Base-by-base conservation (phyloP, 2,797 vertebrate species). In the Chanos chanos region DNA sequence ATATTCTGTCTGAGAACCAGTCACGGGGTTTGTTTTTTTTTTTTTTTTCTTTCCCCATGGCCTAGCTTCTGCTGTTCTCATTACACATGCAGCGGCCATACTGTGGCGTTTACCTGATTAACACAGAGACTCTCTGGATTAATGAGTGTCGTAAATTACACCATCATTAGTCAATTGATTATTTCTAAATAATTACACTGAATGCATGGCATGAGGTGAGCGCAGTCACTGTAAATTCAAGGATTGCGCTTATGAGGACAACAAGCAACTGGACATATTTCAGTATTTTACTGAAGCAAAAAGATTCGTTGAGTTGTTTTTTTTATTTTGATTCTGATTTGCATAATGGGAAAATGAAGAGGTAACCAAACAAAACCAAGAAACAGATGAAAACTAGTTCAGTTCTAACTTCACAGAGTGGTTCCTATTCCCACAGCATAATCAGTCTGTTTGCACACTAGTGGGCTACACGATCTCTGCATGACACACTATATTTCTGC, bases 161-260 rank as follows among this genome's bases (percentile, higher is more conserved):
- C 64, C 70, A 78, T 85, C 78, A 80, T 85, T 81, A 81, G 74
- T 78, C 64, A 71, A 82, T 78, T 77, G 70, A 85, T 84, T 81
- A 84, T 81, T 81, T 82, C 74, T 61, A 79, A 81, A 84, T 80
- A 83, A 83, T 79, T 77, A 68, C 62, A 75, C 56, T 66, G 70
- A 78, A 78, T 19, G 30, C 58, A 64, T 64, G 67, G 54, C 18
- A 71, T 44, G 53, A 64, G 67, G 68, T 22, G 51, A 65, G 66
- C 16, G 36, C 62, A 71, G 61, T 41, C 27, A 61, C 68, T 61
- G 64, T 66, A 71, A 67, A 76, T 69, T 74, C 69, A 41, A 36
- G 55, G 48, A 36, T 33, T 43, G 47, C 50, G 51, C 31, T 50
- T 41, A 44, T 16, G 24, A 52, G 39, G 15, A 61, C 33, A 60